Percentiles rank a stretch among this genome's conserved stretches.
phyloP scores from a whole-genome alignment of 2,888 invertebrate species.

The Coleophora deauratella region DNA sequence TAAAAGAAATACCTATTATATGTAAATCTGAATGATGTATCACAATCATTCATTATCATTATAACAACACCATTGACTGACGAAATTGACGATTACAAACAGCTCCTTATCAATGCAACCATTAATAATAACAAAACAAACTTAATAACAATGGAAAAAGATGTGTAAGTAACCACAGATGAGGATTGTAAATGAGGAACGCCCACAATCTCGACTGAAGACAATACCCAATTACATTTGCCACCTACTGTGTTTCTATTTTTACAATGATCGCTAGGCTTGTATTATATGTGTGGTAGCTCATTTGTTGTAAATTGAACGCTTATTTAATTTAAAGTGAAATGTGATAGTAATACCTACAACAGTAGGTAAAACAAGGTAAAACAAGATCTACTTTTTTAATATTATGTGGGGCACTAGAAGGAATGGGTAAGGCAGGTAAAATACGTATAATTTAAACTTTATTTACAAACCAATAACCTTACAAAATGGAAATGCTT shows the following conservation, averaged over 20 bases:
- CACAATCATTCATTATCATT: slow-evolving; percentile 1
- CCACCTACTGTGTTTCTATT: slow-evolving; percentile 46
- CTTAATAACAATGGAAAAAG: slow-evolving; percentile 14
- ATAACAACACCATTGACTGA: slow-evolving; percentile 13
- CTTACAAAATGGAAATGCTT: no score
- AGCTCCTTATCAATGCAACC: slow-evolving; percentile 29
- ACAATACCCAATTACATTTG: slow-evolving; percentile 60
- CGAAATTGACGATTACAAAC: slow-evolving; percentile 27
- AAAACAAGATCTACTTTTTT: no score
- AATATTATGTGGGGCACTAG: no score
- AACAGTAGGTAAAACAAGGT: no score
- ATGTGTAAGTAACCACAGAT: slow-evolving; percentile 32
- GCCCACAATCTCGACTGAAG: slow-evolving; percentile 38
- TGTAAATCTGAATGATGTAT: background rate
- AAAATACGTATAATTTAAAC: no score
- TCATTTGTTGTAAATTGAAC: slow-evolving; percentile 13
- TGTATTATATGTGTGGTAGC: slow-evolving; percentile 6
- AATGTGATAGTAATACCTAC: no score
- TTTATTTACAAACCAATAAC: no score
- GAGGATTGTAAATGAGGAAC: slow-evolving; percentile 23
- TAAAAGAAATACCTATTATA: no score
- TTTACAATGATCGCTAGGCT: slow-evolving; percentile 17
- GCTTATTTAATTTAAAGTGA: no score
- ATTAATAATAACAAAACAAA: slow-evolving; percentile 34
- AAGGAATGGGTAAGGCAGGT: no score